phyloP scores from a whole-genome alignment of 2,113 vertebrate species.

The Erpornis zantholeuca region DNA sequence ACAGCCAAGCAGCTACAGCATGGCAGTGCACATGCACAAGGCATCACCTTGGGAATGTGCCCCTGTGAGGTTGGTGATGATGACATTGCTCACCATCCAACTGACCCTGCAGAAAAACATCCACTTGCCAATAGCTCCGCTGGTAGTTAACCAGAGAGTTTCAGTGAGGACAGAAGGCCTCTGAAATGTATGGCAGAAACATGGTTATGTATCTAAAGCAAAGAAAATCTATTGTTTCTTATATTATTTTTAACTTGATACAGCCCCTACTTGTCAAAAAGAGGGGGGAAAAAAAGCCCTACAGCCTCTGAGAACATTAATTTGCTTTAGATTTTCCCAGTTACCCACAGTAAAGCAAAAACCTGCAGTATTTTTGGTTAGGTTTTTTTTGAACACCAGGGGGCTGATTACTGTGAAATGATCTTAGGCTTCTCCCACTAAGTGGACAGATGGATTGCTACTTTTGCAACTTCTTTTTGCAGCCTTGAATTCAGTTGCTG shows the following conservation, averaged over 20 bases:
- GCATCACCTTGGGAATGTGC: neutral
- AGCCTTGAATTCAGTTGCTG: neutral
- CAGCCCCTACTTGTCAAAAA: neutral
- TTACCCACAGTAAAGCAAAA: neutral
- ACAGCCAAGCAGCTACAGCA: neutral
- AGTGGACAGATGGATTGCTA: slow-evolving; percentile 57
- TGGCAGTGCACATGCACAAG: neutral
- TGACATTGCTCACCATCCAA: neutral
- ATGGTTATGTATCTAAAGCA: neutral
- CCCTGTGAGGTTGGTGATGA: neutral
- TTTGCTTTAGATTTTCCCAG: neutral
- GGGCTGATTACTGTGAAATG: slow-evolving; percentile 29
- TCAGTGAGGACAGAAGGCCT: neutral
- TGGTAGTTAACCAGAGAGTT: neutral
- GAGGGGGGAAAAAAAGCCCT: neutral
- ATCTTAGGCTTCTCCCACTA: slow-evolving; percentile 54
- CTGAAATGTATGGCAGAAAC: neutral
- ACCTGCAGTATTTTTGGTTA: neutral
- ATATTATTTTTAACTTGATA: neutral
- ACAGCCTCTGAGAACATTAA: neutral
- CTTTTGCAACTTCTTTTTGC: neutral
- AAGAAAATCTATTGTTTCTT: neutral
- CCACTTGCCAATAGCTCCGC: neutral
- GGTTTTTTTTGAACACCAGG: neutral
- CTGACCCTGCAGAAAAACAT: neutral